A percentile compares a stretch with the other conserved stretches of the same genome.
phyloP scores from a whole-genome alignment of 2,797 vertebrate species.

The Decapterus maruadsi region DNA sequence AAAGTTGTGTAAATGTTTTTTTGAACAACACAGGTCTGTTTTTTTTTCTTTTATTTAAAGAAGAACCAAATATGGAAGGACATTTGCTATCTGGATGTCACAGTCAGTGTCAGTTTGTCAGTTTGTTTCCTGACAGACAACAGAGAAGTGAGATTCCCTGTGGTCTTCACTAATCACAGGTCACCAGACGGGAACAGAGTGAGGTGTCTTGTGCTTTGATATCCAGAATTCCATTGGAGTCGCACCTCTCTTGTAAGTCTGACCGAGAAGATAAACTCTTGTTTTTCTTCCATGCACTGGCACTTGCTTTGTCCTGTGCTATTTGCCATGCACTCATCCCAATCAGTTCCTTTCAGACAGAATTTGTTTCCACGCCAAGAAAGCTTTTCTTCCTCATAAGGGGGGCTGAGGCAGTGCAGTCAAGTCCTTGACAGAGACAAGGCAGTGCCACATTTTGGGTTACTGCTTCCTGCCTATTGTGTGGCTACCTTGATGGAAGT shows the following conservation, averaged over 20 bases:
- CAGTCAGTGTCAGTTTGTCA: neutral
- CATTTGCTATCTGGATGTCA: neutral
- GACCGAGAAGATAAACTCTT: neutral
- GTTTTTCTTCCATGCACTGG: too few species aligned
- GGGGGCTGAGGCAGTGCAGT: neutral
- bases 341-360: neutral
- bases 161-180: neutral
- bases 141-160: neutral
- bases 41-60: neutral
- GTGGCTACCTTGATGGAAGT: neutral
- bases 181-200: neutral
- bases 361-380: neutral
- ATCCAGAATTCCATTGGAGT: neutral
- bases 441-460: neutral
- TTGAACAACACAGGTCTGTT: neutral
- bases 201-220: neutral
- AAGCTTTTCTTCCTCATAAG: neutral
- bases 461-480: conserved; percentile 23
- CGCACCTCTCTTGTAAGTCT: too few species aligned
- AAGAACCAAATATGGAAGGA: conserved; percentile 15
- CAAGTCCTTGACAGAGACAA: neutral
- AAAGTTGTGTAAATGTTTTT: neutral
- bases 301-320: too few species aligned
- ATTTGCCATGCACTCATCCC: neutral
- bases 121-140: neutral